phyloP scores from a whole-genome alignment of 2,888 invertebrate genomes.

The Plagodis pulveraria region DNA sequence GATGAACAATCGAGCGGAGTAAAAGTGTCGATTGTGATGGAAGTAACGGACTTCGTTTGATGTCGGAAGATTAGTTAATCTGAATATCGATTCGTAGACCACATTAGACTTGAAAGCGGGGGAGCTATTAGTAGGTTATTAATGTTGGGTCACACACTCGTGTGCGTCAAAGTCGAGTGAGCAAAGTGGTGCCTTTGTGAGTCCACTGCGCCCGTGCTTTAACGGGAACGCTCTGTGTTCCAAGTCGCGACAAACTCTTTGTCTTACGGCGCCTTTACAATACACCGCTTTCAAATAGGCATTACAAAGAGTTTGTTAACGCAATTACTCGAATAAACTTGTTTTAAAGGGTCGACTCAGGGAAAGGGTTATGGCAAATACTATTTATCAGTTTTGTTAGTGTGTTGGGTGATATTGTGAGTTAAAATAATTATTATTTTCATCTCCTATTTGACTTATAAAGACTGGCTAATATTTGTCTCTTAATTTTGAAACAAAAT shows the following conservation, averaged over 20 bases:
- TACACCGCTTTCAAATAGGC: constrained; percentile 46
- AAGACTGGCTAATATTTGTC: not conserved
- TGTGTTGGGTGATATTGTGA: too few relatives aligned
- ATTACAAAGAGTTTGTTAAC: constrained; percentile 44
- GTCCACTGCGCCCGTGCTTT: constrained; percentile 49
- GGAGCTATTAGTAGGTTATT: constrained; percentile 76
- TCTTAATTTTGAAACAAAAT: constrained; percentile 9
- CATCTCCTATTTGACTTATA: too few relatives aligned
- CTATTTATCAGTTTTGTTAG: too few relatives aligned
- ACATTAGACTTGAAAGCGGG: constrained; percentile 26
- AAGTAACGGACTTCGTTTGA: constrained; percentile 24
- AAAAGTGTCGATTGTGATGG: constrained; percentile 19
- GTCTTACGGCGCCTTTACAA: constrained; percentile 67
- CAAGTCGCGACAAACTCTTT: constrained; percentile 71
- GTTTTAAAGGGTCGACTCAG: constrained; percentile 10
- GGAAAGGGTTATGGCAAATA: not conserved
- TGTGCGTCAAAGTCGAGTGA: constrained; percentile 74
- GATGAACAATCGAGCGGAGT: constrained; percentile 10
- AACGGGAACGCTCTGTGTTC: constrained; percentile 56
- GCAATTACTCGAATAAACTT: constrained; percentile 36
- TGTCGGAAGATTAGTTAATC: constrained; percentile 16
- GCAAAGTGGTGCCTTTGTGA: constrained; percentile 80
- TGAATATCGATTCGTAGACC: constrained; percentile 27
- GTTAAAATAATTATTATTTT: too few relatives aligned
- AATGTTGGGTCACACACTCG: constrained; percentile 74